Conservation (phyloP, 2,113 vertebrate genomes). For the Calonectris borealis region DNA sequence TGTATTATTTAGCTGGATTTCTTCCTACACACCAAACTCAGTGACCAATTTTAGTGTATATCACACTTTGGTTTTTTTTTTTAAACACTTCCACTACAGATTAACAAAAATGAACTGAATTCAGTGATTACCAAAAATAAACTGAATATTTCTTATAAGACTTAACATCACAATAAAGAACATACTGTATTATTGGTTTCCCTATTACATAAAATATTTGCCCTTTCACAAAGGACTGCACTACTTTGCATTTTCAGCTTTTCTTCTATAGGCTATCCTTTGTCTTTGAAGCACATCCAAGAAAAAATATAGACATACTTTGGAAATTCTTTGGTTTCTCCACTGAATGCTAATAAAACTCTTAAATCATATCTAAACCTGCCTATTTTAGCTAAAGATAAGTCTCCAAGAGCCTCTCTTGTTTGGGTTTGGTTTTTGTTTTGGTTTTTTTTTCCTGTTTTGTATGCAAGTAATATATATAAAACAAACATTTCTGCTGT, state of each 20-base stretch:
- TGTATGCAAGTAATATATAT: neutral
- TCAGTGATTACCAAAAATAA: neutral
- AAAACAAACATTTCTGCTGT: neutral
- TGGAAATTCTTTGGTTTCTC: neutral
- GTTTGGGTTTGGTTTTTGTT: neutral
- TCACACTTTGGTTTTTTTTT: neutral
- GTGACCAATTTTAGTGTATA: neutral
- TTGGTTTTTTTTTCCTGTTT: neutral
- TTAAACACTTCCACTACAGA: neutral
- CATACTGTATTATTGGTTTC: neutral
- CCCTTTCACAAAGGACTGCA: neutral
- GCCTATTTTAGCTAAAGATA: neutral
- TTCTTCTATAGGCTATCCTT: neutral
- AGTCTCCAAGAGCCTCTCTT: neutral
- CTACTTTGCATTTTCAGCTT: neutral
- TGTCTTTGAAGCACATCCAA: neutral
- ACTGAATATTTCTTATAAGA: neutral
- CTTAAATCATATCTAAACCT: neutral
- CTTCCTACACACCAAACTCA: neutral
- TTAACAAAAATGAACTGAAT: neutral
- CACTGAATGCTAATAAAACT: neutral
- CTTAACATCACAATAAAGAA: neutral
- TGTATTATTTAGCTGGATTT: neutral
- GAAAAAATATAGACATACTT: neutral
- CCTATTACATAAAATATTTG: neutral